phyloP scores from a whole-genome alignment of 2,113 vertebrate genomes.

The Chinchilla lanigera region DNA sequence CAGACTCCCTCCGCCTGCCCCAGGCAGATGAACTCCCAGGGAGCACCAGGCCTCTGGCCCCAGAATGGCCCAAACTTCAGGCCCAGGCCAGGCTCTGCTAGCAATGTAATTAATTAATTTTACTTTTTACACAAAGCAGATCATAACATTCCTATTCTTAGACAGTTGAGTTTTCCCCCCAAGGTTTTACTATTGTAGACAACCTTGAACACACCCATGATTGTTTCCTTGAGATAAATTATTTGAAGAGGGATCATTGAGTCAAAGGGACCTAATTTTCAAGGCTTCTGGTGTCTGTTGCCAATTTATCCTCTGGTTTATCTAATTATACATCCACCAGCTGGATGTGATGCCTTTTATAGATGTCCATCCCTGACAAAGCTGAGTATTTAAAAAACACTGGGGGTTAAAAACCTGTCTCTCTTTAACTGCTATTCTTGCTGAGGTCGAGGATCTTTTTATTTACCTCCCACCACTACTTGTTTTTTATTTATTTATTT shows the following conservation, averaged over 20 bases:
- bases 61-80: not conserved
- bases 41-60: not conserved
- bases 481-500: not conserved
- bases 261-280: conserved; percentile 10
- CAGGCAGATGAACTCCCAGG: not conserved
- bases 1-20: not conserved
- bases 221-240: conserved; percentile 67
- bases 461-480: not conserved
- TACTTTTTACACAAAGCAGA: conserved; percentile 21
- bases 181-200: not conserved
- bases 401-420: not conserved
- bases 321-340: conserved; percentile 47
- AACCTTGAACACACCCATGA: conserved; percentile 63
- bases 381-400: conserved; percentile 39
- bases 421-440: conserved; percentile 37
- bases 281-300: conserved; percentile 36
- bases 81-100: not conserved
- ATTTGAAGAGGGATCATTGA: conserved; percentile 37
- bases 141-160: not conserved
- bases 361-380: conserved; percentile 31
- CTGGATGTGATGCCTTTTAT: not conserved
- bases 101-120: not conserved
- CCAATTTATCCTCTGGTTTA: conserved; percentile 34
- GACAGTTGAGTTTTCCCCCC: not conserved
- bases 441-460: not conserved